A percentile compares a stretch with the other conserved stretches of the same genome.
These are phyloP conservation scores for Siniperca undulata DNA, from an alignment of 2,797 vertebrate genomes.

Conservation along the genomic window DNA sequence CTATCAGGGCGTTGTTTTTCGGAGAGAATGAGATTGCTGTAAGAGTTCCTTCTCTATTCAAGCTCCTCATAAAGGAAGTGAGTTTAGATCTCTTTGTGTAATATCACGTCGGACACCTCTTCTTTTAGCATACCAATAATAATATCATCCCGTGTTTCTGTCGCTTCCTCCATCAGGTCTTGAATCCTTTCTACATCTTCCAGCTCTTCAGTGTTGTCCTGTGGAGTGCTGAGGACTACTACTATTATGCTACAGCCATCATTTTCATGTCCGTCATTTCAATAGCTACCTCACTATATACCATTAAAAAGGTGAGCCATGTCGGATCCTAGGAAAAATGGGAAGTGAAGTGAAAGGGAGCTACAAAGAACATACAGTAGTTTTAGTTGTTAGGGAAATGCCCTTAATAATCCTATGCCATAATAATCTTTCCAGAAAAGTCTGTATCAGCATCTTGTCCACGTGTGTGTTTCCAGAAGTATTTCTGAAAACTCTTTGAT, in stretches of 20 bases:
- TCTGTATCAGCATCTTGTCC: background rate
- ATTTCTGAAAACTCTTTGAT: background rate
- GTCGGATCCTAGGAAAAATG: background rate
- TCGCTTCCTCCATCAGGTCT: constrained; percentile 85
- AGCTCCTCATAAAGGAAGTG: constrained; percentile 95
- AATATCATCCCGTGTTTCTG: background rate
- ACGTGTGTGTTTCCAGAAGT: background rate
- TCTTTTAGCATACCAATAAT: background rate
- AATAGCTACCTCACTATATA: constrained; percentile 95
- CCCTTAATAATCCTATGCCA: background rate
- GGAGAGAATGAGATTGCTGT: constrained; percentile 95
- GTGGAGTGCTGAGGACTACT: constrained; percentile 93
- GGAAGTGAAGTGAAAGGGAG: background rate
- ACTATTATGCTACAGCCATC: constrained; percentile 95
- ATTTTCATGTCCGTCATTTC: constrained; percentile 96
- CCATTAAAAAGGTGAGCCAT: constrained; percentile 93
- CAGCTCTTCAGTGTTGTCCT: constrained; percentile 97
- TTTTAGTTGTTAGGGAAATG: background rate
- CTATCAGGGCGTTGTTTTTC: constrained; percentile 90
- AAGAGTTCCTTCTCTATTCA: constrained; percentile 94
- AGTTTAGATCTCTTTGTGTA: constrained; percentile 49
- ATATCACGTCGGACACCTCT: background rate
- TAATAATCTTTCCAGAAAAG: background rate
- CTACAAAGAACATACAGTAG: background rate
- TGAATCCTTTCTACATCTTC: constrained; percentile 99